phyloP scores from a whole-genome alignment of 2,797 vertebrate species.

The Falco naumanni region DNA sequence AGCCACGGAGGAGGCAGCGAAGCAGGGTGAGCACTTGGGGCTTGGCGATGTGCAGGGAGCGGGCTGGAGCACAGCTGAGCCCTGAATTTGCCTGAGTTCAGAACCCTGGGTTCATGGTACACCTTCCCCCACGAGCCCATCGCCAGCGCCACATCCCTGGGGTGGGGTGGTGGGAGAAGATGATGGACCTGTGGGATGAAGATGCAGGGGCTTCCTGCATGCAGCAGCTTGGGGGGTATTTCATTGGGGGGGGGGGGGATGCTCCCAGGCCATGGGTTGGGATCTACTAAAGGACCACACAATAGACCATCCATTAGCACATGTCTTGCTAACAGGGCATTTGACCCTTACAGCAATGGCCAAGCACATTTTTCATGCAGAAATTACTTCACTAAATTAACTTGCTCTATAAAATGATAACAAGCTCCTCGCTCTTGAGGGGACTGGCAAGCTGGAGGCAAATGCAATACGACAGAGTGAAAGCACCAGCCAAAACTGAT shows the following conservation, averaged over 20 bases:
- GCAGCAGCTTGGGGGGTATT: not conserved
- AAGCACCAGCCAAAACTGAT: not conserved
- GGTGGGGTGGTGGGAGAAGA: not conserved
- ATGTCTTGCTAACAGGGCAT: not conserved
- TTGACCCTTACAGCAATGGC: not conserved
- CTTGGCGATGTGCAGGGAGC: not conserved
- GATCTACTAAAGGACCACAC: not conserved
- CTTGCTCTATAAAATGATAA: not conserved
- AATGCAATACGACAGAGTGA: not conserved
- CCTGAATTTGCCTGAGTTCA: not conserved
- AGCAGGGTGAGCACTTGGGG: rapidly evolving
- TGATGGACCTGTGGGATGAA: rapidly evolving
- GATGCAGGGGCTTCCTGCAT: rapidly evolving
- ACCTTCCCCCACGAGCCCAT: rapidly evolving
- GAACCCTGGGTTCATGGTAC: rapidly evolving
- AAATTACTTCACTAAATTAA: not conserved
- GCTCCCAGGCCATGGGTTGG: not conserved
- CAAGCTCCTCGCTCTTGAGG: not conserved
- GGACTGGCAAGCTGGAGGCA: not conserved
- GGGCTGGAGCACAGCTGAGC: not conserved
- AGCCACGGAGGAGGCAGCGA: not conserved
- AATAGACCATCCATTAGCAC: not conserved
- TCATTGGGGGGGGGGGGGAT: not conserved
- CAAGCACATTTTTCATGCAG: not conserved
- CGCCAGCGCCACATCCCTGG: rapidly evolving